phyloP scores from a whole-genome alignment of 2,113 vertebrate species.

The Dipodomys stephensi region DNA sequence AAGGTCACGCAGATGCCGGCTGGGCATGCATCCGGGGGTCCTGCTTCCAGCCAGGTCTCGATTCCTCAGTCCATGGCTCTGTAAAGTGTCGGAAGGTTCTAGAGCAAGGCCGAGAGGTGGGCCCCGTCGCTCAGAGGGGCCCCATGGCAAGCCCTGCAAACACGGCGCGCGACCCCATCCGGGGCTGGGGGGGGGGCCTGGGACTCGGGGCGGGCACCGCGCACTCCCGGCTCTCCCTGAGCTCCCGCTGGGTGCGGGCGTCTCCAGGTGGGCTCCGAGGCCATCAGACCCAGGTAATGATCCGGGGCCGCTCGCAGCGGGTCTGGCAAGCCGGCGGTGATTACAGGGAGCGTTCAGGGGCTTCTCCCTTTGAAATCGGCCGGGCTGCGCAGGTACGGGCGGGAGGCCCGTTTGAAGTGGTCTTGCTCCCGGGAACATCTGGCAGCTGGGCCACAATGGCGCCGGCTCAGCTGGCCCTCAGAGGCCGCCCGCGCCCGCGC shows the following conservation, averaged over 20 bases:
- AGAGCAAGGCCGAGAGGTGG: too few relatives aligned
- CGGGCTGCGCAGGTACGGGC: slow-evolving; percentile 80
- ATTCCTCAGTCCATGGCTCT: too few relatives aligned
- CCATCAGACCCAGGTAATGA: slow-evolving; percentile 48
- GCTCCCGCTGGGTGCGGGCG: neutral
- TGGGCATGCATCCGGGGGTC: neutral
- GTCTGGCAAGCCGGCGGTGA: slow-evolving; percentile 78
- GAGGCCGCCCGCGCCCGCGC: slow-evolving; percentile 76
- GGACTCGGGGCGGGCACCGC: too few relatives aligned
- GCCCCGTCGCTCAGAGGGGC: too few relatives aligned
- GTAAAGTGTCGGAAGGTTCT: accelerated
- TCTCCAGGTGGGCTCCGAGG: slow-evolving; percentile 46
- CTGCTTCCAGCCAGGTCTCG: accelerated
- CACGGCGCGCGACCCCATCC: too few relatives aligned
- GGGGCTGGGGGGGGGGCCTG: too few relatives aligned
- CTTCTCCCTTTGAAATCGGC: slow-evolving; percentile 86
- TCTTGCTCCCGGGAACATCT: slow-evolving; percentile 84
- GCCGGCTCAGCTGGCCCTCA: slow-evolving; percentile 83
- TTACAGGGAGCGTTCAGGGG: slow-evolving; percentile 84
- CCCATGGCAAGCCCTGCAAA: too few relatives aligned
- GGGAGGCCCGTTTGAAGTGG: slow-evolving; percentile 85
- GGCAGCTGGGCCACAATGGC: slow-evolving; percentile 76
- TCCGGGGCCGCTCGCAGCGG: neutral
- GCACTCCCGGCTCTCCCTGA: neutral
- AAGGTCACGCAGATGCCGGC: too few relatives aligned